A percentile compares a stretch with the other conserved stretches of the same genome.
Conservation (phyloP, 2,888 invertebrate genomes). For the Plutella xylostella region DNA sequence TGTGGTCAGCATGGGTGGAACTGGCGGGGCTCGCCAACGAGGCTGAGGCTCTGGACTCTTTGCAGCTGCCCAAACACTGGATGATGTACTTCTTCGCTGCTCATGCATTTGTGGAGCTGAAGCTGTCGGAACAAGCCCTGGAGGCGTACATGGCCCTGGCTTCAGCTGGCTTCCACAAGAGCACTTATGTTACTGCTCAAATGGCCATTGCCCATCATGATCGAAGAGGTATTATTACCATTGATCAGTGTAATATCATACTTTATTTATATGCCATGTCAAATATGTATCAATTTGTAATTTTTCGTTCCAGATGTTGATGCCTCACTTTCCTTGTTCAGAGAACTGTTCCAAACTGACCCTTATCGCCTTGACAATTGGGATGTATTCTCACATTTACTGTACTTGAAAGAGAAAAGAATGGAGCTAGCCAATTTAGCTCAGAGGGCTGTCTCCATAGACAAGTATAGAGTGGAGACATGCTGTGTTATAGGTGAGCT, state of each 20-base stretch:
- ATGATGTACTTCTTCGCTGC: conserved; percentile 93
- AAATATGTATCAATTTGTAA: background rate
- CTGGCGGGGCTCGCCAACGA: conserved; percentile 87
- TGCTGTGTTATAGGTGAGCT: conserved; percentile 93
- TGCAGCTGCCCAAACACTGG: conserved; percentile 89
- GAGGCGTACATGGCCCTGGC: conserved; percentile 83
- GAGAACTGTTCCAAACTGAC: conserved; percentile 85
- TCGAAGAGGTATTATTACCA: conserved; percentile 75
- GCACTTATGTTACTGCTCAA: conserved; percentile 91
- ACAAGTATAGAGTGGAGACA: conserved; percentile 97
- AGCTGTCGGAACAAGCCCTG: conserved; percentile 90
- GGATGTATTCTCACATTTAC: conserved; percentile 95
- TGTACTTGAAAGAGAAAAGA: conserved; percentile 93
- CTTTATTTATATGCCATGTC: background rate
- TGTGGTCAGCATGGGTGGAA: conserved; percentile 97
- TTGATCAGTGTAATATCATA: background rate
- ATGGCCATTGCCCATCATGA: conserved; percentile 95
- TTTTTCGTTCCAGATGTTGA: conserved; percentile 78
- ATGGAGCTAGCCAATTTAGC: conserved; percentile 94
- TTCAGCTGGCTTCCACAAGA: conserved; percentile 84
- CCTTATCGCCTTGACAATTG: conserved; percentile 95
- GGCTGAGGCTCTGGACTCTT: conserved; percentile 77
- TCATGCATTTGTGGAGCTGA: conserved; percentile 89
- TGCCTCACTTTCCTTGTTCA: conserved; percentile 87
- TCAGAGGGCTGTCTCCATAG: conserved; percentile 92